Base-by-base conservation (phyloP, 1,140 invertebrate species). In the Ylistrum balloti region DNA sequence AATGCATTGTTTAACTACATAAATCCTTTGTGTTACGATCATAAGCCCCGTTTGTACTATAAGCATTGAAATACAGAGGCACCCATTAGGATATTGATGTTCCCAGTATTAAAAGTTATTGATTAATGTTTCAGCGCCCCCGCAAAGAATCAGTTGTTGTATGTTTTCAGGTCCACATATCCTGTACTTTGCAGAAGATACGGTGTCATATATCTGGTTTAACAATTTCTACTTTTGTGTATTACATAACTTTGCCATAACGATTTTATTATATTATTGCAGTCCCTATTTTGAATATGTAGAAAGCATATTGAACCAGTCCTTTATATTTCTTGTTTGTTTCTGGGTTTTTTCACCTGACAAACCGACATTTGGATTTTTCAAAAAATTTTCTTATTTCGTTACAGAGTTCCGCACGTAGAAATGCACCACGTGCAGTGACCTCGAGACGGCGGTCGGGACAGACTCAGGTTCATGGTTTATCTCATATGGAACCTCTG, bases 401-500 rank as follows among this genome's bases (percentile, higher is more conserved):
- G 20, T 91, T 91, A 2, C 86, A 91, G 90, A 89, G 88, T n/a
- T 85, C 90, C n/a, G 48, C 88, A 22, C 86, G 89, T 15, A 87
- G 35, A 34, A 74, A 74, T 74, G 56, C 56, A 1, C 45, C 89
- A n/a, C 85, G 91, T 41, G 87, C 87, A 33, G 86, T 89, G 33
- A 91, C 91, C 0, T 89, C 87, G 32, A 90, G 90, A 38, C 86
- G 91, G 34, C 87, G 93, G 85, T 85, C 91, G 28, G 91, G 91
- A 15, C 86, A 90, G 15, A 92, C 90, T 17, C 93, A 93, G 34
- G 91, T 92, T 15, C 90, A 91, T 56, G 92, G 93, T 5, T 85
- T 93, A 7, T 91, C 92, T 28, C 91, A 88, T 33, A 92, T 90
- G 90, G 91, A 90, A 33, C 92, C 93, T 28, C 85, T 93, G n/a